Base-by-base conservation (phyloP, 2,113 vertebrate species). In the Dasyornis broadbenti region DNA sequence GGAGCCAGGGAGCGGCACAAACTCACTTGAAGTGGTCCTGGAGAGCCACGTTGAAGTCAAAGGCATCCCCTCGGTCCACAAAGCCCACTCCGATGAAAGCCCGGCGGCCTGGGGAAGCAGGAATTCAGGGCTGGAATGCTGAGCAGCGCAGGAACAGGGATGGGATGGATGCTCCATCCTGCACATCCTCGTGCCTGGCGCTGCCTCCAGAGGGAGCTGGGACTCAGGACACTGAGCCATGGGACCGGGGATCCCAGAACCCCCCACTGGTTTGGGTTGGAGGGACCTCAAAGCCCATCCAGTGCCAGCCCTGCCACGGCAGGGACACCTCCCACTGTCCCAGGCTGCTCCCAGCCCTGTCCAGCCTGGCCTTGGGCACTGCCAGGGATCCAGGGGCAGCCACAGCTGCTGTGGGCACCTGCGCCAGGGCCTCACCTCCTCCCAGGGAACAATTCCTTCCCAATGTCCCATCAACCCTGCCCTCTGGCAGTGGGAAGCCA, bases 11-110 rank as follows among this genome's bases (percentile, higher is more conserved):
- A 44, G 22, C 90, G 37, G 73, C 65, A 45, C 13, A 28, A 57
- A 98, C 99, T 99, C 97, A 99, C 99, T 99, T 99, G 93, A 99
- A 99, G 95, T 99, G 99, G 96, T 99, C 99, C 96, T 99, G 99
- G 54, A 99, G 97, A 18, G 99, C 99, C 16, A 99, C 99, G 2
- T 99, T 99, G 97, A 99, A 99, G 97, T 99, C 99, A 89, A 99
- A 99, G 23, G 99, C 99, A 31, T 99, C 99, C 2, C 99, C 99
- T 37, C 99, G 98, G 95, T 99, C 99, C 2, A 97, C 98, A 63
- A 99, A 99, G 45, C 99, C 99, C 3, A 99, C 92, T 9, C 99
- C 99, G 2, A 99, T 99, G 73, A 99, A 99, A 1, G 99, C 99
- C 15, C 99, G 98, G 21, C 99, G 98, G 66, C 99, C 99, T 99